phyloP scores from a whole-genome alignment of 2,888 invertebrate genomes.

The Acleris laterana region DNA sequence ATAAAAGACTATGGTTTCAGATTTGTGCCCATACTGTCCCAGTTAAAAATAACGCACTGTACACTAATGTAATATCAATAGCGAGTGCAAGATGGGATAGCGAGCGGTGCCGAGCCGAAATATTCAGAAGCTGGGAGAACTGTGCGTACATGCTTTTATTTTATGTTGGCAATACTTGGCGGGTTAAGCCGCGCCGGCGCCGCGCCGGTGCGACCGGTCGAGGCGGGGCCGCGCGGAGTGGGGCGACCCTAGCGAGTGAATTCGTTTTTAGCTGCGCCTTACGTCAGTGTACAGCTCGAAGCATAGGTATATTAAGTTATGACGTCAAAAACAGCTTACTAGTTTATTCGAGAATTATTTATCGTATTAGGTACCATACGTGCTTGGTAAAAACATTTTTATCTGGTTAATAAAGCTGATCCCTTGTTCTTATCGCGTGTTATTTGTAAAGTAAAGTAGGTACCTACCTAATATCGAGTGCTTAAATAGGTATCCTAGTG shows the following conservation, averaged over 20 bases:
- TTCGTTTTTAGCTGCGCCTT: slow-evolving; percentile 17
- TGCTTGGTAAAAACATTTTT: slow-evolving; percentile 20
- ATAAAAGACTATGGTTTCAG: too few relatives aligned
- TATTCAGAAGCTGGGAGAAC: too few relatives aligned
- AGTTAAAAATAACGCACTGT: too few relatives aligned
- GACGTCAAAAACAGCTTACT: slow-evolving; percentile 28
- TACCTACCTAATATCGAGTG: slow-evolving; percentile 22
- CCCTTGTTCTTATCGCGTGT: slow-evolving; percentile 25
- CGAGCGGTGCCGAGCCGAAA: too few relatives aligned
- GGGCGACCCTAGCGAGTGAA: slow-evolving; percentile 11
- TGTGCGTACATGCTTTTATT: slow-evolving; percentile 8
- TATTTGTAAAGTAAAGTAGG: slow-evolving; percentile 18
- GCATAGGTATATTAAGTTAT: not conserved
- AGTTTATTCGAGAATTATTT: slow-evolving; percentile 30
- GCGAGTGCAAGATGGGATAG: too few relatives aligned
- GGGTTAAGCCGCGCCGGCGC: not conserved
- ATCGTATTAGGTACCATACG: slow-evolving; percentile 4
- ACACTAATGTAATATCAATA: too few relatives aligned
- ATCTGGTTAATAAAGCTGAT: slow-evolving; percentile 31
- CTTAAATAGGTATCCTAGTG: slow-evolving; percentile 27
- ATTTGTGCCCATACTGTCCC: too few relatives aligned
- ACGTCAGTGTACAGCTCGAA: slow-evolving; percentile 17
- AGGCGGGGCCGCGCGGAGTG: slow-evolving; percentile 22
- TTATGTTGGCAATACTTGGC: slow-evolving; percentile 29
- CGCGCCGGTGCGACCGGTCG: slow-evolving; percentile 26